A percentile compares a stretch with the other conserved stretches of the same genome.
phyloP scores from a whole-genome alignment of 2,797 vertebrate genomes.

The Esox masquinongy region DNA sequence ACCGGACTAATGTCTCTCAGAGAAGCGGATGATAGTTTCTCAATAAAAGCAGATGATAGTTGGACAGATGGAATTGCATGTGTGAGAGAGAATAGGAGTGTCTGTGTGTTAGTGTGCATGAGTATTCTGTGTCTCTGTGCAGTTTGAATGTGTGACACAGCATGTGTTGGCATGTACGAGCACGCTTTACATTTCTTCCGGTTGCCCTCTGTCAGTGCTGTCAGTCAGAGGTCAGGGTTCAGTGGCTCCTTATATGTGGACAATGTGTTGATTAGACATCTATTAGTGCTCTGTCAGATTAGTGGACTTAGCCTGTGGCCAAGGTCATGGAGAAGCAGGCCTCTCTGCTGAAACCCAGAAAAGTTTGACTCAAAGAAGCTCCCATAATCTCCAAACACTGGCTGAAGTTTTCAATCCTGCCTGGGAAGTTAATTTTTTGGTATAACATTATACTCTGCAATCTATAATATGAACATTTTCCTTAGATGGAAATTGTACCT shows the following conservation, averaged over 20 bases:
- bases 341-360: conserved; percentile 40
- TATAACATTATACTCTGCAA: neutral
- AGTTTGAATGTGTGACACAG: conserved; percentile 16
- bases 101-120: neutral
- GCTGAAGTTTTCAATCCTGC: neutral
- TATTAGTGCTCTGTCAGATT: conserved; percentile 70
- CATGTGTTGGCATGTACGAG: neutral
- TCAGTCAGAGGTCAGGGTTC: conserved; percentile 61
- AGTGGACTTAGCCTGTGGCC: conserved; percentile 33
- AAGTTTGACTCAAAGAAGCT: conserved; percentile 39
- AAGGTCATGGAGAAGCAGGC: conserved; percentile 33
- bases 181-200: neutral
- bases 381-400: conserved; percentile 22
- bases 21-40: neutral
- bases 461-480: neutral
- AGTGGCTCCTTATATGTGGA: conserved; percentile 64
- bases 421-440: conserved; percentile 29
- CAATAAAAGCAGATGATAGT: conserved; percentile 1
- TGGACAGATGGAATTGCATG: conserved; percentile 1
- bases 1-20: too few species aligned
- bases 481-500: neutral
- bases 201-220: conserved; percentile 45
- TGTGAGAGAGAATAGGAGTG: neutral
- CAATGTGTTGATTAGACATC: conserved; percentile 68
- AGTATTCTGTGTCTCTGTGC: neutral